Evolutionary conservation across 2,113 vertebrate genomes (phyloP).

Genomic region (Fulica atra): DNA sequence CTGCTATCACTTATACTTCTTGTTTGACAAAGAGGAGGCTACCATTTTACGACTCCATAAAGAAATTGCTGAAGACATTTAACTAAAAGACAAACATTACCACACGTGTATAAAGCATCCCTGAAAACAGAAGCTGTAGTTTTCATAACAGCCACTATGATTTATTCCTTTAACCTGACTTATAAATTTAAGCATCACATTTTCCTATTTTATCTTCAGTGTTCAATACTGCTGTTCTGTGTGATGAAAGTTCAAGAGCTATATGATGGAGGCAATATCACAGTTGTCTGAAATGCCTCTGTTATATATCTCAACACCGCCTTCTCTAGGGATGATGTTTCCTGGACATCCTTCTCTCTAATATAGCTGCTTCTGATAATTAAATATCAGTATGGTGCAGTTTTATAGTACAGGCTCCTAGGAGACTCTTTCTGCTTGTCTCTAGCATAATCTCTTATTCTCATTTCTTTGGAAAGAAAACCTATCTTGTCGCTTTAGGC

Average conservation of each 20-base stretch:
- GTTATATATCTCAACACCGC: constrained; percentile 36
- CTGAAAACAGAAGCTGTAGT: constrained; percentile 65
- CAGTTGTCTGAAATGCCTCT: constrained; percentile 49
- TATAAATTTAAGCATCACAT: constrained; percentile 68
- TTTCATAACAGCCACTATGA: constrained; percentile 63
- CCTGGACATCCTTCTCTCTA: constrained; percentile 50
- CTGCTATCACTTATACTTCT: background rate
- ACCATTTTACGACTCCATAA: constrained; percentile 60
- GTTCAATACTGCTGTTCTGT: constrained; percentile 36
- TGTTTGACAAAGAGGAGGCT: constrained; percentile 50
- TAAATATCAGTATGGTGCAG: constrained; percentile 71
- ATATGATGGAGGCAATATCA: constrained; percentile 43
- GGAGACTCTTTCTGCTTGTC: constrained; percentile 72
- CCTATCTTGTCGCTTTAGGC: constrained; percentile 70
- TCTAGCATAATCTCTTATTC: constrained; percentile 76
- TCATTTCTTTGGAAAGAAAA: constrained; percentile 78
- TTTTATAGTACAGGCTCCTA: constrained; percentile 72
- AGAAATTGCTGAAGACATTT: constrained; percentile 68
- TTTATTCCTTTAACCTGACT: constrained; percentile 70
- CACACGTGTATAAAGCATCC: constrained; percentile 69
- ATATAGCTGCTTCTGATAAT: constrained; percentile 77
- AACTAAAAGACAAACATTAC: constrained; percentile 69
- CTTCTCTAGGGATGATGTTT: constrained; percentile 57
- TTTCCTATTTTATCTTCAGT: constrained; percentile 71
- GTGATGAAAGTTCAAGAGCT: constrained; percentile 66